Evolutionary conservation across 2,797 vertebrate species (phyloP).

Genomic region (Xiphophorus birchmanni): DNA sequence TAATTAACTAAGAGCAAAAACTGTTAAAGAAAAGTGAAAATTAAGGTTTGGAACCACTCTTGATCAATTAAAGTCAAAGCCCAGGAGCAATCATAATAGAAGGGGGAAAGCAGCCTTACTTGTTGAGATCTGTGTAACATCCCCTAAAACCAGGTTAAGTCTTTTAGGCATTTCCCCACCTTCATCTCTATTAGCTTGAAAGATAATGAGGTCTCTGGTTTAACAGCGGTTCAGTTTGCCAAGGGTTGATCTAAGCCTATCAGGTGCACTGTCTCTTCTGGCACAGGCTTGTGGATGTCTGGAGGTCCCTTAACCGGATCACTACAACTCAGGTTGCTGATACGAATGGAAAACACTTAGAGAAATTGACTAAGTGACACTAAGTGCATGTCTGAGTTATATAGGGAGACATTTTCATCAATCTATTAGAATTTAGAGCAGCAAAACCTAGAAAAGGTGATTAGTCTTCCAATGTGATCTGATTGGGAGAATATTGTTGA

Average conservation of each 20-base stretch:
- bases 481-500: neutral
- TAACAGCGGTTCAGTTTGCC: neutral
- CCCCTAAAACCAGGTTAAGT: neutral
- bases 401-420: neutral
- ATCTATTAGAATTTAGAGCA: neutral
- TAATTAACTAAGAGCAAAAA: neutral
- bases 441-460: neutral
- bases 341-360: neutral
- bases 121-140: neutral
- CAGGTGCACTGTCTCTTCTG: neutral
- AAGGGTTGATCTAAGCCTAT: neutral
- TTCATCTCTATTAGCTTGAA: neutral
- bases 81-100: neutral
- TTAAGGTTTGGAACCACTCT: neutral
- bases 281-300: neutral
- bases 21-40: neutral
- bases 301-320: neutral
- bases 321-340: neutral
- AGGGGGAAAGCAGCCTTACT: neutral
- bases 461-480: neutral
- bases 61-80: neutral
- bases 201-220: neutral
- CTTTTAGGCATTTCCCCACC: neutral
- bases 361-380: neutral
- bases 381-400: neutral